A percentile compares a stretch with the other conserved stretches of the same genome.
Evolutionary conservation across 2,113 vertebrate genomes (phyloP).

Genomic region (Gymnobelideus leadbeateri): DNA sequence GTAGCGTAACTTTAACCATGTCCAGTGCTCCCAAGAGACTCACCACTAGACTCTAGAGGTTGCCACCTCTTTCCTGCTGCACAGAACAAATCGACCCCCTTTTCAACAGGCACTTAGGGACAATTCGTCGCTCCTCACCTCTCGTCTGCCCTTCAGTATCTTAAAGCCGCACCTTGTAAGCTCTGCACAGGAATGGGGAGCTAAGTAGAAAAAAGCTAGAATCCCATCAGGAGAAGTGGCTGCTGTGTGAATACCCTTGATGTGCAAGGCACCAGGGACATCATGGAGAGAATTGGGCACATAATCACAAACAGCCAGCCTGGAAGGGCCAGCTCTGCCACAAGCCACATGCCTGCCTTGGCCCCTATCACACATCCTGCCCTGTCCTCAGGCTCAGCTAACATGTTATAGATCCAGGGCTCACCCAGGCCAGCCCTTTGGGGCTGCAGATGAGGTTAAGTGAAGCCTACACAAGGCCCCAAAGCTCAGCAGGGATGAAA

Average conservation of each 20-base stretch:
- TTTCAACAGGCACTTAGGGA: neutral
- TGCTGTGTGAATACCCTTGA: neutral
- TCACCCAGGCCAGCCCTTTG: neutral
- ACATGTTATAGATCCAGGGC: neutral
- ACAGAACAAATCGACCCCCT: neutral
- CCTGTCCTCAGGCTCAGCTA: neutral
- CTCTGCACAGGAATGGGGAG: constrained; percentile 33
- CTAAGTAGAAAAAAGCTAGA: constrained; percentile 38
- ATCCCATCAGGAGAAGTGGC: constrained; percentile 32
- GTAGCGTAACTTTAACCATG: constrained; percentile 48
- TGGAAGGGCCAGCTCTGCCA: neutral
- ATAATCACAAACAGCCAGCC: no score
- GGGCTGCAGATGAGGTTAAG: neutral
- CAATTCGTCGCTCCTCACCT: constrained; percentile 44
- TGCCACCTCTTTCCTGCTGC: neutral
- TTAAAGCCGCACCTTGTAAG: constrained; percentile 28
- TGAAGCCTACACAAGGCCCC: neutral
- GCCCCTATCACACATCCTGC: neutral
- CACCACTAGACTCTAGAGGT: constrained; percentile 14
- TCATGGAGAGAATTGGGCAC: neutral
- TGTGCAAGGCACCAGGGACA: constrained; percentile 22
- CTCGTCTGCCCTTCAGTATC: constrained; percentile 13
- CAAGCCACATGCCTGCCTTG: neutral
- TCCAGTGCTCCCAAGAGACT: constrained; percentile 14
- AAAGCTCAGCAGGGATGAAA: neutral